These are phyloP conservation scores for Dermatemys mawii DNA, from an alignment of 2,113 vertebrate genomes.

Conservation along the genomic window DNA sequence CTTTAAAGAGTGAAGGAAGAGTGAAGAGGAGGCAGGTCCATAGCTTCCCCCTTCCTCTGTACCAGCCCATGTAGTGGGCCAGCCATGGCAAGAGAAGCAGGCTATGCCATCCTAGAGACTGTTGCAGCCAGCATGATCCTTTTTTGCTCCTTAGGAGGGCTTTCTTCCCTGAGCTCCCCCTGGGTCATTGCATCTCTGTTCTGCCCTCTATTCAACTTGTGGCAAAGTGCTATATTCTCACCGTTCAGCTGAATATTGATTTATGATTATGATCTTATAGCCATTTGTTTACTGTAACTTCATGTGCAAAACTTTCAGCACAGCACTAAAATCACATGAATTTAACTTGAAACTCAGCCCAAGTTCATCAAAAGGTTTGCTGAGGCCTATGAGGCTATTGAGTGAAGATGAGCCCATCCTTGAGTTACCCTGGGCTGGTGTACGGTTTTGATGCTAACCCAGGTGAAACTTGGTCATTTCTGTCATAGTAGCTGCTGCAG, in stretches of 20 bases:
- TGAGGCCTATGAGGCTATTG: neutral
- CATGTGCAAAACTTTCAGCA: neutral
- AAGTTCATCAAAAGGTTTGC: neutral
- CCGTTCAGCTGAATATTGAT: neutral
- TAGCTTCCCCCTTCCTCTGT: neutral
- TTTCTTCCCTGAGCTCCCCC: neutral
- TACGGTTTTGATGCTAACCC: neutral
- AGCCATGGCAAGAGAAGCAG: neutral
- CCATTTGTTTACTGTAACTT: neutral
- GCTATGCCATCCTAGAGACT: neutral
- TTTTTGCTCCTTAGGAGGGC: neutral
- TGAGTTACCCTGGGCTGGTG: neutral
- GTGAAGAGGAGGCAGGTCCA: neutral
- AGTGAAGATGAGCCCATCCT: neutral
- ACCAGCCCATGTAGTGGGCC: neutral
- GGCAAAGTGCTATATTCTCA: neutral
- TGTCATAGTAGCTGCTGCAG: neutral
- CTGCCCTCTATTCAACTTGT: neutral
- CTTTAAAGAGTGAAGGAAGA: neutral
- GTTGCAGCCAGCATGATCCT: neutral
- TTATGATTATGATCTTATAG: neutral
- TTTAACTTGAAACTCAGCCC: neutral
- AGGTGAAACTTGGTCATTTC: neutral
- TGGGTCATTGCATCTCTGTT: neutral
- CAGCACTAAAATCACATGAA: accelerated